Evolutionary conservation across 2,797 vertebrate species (phyloP).

Genomic region (Bucorvus abyssinicus): DNA sequence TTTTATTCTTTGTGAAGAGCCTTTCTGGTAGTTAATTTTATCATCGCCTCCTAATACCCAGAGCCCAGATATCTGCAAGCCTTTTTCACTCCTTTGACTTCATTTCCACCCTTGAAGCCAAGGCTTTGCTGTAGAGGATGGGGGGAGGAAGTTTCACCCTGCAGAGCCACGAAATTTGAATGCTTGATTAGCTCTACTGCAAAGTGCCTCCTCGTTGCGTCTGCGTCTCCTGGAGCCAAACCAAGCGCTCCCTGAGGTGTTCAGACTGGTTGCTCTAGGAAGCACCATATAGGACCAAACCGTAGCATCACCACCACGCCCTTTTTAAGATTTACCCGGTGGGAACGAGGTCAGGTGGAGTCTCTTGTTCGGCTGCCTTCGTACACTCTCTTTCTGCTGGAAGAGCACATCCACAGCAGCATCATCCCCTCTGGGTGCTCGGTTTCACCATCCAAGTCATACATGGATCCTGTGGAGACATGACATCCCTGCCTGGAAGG

Average conservation of each 20-base stretch:
- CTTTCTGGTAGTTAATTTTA: slow-evolving; percentile 31
- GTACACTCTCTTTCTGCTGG: background rate
- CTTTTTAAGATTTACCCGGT: background rate
- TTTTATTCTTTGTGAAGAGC: slow-evolving; percentile 36
- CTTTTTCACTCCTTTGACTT: background rate
- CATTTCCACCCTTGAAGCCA: background rate
- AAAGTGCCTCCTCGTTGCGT: background rate
- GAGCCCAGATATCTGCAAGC: background rate
- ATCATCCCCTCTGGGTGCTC: background rate
- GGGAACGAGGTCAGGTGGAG: background rate
- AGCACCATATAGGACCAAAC: background rate
- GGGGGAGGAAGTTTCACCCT: background rate
- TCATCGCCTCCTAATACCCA: background rate
- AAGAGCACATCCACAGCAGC: background rate
- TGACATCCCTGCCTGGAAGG: background rate
- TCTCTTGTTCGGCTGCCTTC: background rate
- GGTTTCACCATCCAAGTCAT: background rate
- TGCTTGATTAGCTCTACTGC: background rate
- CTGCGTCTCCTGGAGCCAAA: background rate
- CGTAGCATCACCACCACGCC: background rate
- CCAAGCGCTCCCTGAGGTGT: background rate
- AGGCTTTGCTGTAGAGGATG: background rate
- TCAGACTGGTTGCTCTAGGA: background rate
- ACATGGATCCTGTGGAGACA: background rate
- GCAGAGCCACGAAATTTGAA: background rate